Percentiles rank a stretch among this genome's conserved stretches.
These are phyloP conservation scores for Pissodes strobi DNA, from an alignment of 1,140 invertebrate genomes.

Conservation along the genomic window DNA sequence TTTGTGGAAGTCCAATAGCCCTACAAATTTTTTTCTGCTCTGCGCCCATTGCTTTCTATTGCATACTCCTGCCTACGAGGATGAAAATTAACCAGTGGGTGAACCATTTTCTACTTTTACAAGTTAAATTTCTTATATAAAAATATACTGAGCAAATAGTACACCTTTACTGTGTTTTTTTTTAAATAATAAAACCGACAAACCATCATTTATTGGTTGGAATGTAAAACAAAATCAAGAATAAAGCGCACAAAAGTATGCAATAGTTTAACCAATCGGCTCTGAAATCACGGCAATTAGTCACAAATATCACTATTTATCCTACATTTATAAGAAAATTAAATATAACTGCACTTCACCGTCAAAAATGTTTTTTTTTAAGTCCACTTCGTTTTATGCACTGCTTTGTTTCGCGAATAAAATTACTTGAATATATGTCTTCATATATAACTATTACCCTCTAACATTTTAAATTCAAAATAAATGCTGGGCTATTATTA, in stretches of 20 bases:
- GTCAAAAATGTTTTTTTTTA: constrained; percentile 44
- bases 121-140: constrained; percentile 42
- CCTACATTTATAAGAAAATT: constrained; percentile 49
- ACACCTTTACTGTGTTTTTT: constrained; percentile 39
- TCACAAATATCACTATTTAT: constrained; percentile 53
- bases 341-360: constrained; percentile 49
- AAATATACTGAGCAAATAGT: constrained; percentile 54
- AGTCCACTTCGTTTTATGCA: constrained; percentile 42
- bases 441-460: constrained; percentile 46
- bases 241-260: constrained; percentile 28
- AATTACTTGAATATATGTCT: constrained; percentile 45
- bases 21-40: constrained; percentile 51
- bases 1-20: constrained; percentile 58
- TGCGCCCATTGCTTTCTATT: no score
- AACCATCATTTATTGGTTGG: no score
- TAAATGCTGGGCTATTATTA: constrained; percentile 50
- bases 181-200: no score
- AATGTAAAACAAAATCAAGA: constrained; percentile 9
- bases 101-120: constrained; percentile 51
- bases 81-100: constrained; percentile 34
- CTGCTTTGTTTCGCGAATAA: constrained; percentile 37
- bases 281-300: constrained; percentile 47
- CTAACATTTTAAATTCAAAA: constrained; percentile 5
- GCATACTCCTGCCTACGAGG: no score
- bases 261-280: constrained; percentile 30